A percentile compares a stretch with the other conserved stretches of the same genome.
Conservation (phyloP, 2,797 vertebrate genomes). For the Sylvilagus floridanus region DNA sequence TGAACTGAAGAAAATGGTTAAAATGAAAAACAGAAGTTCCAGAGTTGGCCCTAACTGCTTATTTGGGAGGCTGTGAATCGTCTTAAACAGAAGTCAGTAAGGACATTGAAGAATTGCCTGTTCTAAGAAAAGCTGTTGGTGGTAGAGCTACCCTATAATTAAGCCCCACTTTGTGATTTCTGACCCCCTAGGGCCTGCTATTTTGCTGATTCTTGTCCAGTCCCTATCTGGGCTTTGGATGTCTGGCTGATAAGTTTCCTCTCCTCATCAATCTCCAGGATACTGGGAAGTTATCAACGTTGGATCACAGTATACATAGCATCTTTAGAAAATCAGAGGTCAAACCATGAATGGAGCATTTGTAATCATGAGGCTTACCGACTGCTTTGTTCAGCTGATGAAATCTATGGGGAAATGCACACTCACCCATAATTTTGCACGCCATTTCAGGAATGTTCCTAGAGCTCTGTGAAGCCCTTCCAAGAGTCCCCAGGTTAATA, state of each 20-base stretch:
- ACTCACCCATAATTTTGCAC: not conserved
- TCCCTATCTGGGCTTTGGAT: no score
- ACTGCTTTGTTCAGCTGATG: slow-evolving; percentile 13
- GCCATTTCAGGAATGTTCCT: not conserved
- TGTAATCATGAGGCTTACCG: not conserved
- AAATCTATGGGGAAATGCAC: not conserved
- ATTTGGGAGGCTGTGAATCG: not conserved
- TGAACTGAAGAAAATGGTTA: not conserved
- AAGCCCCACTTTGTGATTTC: not conserved
- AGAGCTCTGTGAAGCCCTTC: not conserved
- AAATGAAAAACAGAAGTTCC: not conserved
- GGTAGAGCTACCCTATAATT: not conserved
- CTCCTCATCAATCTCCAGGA: not conserved
- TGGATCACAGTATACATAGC: not conserved
- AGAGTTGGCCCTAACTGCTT: not conserved
- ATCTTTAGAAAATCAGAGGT: not conserved
- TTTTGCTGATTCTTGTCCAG: not conserved
- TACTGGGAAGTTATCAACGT: not conserved
- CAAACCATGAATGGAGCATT: not conserved
- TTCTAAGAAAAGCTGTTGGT: not conserved
- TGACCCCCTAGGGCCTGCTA: not conserved
- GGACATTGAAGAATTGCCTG: not conserved
- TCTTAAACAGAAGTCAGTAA: not conserved
- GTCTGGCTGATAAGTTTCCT: not conserved
- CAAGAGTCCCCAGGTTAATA: not conserved